Conservation (phyloP, 2,113 vertebrate species). For the Hippocampus abdominalis region DNA sequence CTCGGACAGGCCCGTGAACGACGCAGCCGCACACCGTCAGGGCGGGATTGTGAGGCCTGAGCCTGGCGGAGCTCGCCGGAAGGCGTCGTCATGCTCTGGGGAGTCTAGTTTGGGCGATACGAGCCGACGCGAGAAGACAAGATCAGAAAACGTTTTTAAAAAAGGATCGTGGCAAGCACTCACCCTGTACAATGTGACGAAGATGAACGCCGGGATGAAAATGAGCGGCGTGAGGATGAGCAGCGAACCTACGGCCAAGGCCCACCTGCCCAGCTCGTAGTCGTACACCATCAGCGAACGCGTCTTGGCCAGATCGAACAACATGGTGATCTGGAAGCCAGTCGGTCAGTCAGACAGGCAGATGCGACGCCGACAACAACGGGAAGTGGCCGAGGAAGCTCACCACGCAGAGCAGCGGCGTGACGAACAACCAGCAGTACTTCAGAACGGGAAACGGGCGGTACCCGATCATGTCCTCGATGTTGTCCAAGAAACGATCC, state of each 20-base stretch:
- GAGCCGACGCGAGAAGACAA: neutral
- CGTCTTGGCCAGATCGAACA: slow-evolving; percentile 20
- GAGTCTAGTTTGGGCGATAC: slow-evolving; percentile 35
- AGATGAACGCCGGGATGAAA: slow-evolving; percentile 64
- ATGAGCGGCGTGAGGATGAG: slow-evolving; percentile 57
- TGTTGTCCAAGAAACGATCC: slow-evolving; percentile 76
- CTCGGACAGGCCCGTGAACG: slow-evolving; percentile 31
- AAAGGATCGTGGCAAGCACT: slow-evolving; percentile 10
- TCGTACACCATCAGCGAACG: accelerated
- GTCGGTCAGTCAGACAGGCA: neutral
- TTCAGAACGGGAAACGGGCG: slow-evolving; percentile 62
- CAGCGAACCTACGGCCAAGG: neutral
- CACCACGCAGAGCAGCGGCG: slow-evolving; percentile 71
- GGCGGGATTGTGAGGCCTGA: slow-evolving; percentile 53
- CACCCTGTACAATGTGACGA: slow-evolving; percentile 52
- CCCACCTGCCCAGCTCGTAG: neutral
- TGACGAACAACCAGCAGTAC: slow-evolving; percentile 78
- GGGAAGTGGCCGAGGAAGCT: slow-evolving; percentile 29
- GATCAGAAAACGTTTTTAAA: neutral
- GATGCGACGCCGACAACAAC: neutral
- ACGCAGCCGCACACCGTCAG: slow-evolving; percentile 51
- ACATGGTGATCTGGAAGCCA: slow-evolving; percentile 46
- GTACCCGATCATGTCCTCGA: slow-evolving; percentile 78
- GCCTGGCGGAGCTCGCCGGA: slow-evolving; percentile 67
- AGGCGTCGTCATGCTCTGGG: slow-evolving; percentile 26